A percentile compares a stretch with the other conserved stretches of the same genome.
phyloP scores from a whole-genome alignment of 2,888 invertebrate genomes.

The Coelopa pilipes region DNA sequence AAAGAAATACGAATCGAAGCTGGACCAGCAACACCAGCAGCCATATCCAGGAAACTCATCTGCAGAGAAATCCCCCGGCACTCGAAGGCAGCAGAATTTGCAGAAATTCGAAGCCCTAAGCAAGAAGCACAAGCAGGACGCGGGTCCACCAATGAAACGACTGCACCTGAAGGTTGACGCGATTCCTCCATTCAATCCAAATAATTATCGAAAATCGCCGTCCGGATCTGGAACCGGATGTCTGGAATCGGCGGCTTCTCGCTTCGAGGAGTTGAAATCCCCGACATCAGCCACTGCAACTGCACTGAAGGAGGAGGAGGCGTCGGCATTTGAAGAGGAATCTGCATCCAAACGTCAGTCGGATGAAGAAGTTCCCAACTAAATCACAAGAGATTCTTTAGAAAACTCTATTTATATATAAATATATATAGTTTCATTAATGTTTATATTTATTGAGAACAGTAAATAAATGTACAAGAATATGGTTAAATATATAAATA shows the following conservation, averaged over 20 bases:
- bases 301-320: slow-evolving; percentile 56
- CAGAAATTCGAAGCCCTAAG: slow-evolving; percentile 63
- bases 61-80: slow-evolving; percentile 62
- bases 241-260: slow-evolving; percentile 38
- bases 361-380: slow-evolving; percentile 49
- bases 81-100: slow-evolving; percentile 63
- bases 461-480: background rate
- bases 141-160: slow-evolving; percentile 65
- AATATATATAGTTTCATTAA: no score
- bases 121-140: slow-evolving; percentile 64
- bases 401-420: background rate
- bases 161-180: slow-evolving; percentile 65
- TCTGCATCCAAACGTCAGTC: slow-evolving; percentile 51
- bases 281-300: slow-evolving; percentile 68
- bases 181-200: slow-evolving; percentile 67
- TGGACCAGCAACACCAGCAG: slow-evolving; percentile 73
- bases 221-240: slow-evolving; percentile 64
- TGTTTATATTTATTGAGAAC: no score
- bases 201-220: slow-evolving; percentile 70
- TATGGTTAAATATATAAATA: slow-evolving; percentile 24
- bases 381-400: slow-evolving; percentile 21
- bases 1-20: slow-evolving; percentile 70
- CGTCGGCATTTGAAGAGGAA: slow-evolving; percentile 45
- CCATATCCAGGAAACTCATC: slow-evolving; percentile 62
- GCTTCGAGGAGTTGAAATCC: slow-evolving; percentile 63